Conservation (phyloP, 2,888 invertebrate species). For the Nectonema munidae region DNA sequence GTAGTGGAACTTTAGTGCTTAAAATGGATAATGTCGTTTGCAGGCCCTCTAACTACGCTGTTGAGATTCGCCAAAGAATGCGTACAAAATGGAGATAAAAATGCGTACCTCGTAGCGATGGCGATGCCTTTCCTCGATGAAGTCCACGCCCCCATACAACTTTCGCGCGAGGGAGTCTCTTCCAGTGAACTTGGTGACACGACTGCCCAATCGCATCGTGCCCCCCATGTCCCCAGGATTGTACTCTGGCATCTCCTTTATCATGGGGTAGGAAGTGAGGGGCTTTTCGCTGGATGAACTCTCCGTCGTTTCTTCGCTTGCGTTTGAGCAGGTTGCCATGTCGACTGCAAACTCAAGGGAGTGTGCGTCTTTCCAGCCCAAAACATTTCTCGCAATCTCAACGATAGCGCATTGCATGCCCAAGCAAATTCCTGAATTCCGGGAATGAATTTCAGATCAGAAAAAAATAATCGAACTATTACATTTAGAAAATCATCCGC, state of each 20-base stretch:
- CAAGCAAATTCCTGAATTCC: conserved; percentile 47
- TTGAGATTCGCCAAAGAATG: too few species aligned
- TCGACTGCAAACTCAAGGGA: conserved; percentile 57
- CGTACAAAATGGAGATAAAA: conserved; percentile 6
- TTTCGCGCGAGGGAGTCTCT: conserved; percentile 24
- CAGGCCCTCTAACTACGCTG: too few species aligned
- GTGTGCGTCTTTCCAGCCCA: conserved; percentile 42
- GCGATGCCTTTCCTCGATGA: conserved; percentile 65
- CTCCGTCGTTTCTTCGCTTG: too few species aligned
- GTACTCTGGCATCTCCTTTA: conserved; percentile 75
- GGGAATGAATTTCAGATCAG: conserved; percentile 1
- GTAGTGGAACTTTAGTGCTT: too few species aligned
- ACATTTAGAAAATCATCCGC: too few species aligned
- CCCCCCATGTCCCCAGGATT: conserved; percentile 60
- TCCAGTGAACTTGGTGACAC: conserved; percentile 32
- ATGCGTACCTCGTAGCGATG: conserved; percentile 52
- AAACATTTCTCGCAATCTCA: conserved; percentile 55
- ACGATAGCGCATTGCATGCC: conserved; percentile 83
- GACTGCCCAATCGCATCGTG: conserved; percentile 82
- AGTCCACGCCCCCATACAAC: conserved; percentile 22
- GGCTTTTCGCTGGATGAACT: background rate
- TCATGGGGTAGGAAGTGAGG: background rate
- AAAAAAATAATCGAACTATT: background rate
- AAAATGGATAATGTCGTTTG: too few species aligned
- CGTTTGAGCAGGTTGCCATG: too few species aligned